Evolutionary conservation across 2,113 vertebrate species (phyloP), one percentile per base, ranked within the genome.

Genomic region (Trinectes maculatus): DNA sequence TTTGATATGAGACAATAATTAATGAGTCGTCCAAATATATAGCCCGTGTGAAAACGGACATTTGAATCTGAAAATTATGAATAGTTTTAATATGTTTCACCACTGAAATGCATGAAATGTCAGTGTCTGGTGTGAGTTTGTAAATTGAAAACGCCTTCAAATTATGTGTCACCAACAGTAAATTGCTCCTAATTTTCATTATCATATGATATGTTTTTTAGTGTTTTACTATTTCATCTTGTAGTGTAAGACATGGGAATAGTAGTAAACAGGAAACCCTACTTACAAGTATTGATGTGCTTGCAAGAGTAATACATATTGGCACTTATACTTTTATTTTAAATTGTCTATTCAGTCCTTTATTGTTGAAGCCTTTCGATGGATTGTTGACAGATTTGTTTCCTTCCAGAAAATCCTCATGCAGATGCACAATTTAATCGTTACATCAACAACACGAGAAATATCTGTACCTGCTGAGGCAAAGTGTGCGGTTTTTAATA

Each of bases 401-500:
- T 9, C 37, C 24, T 40, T 39, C 12, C 21, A 48, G 22, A 12
- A 8, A 34, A 34, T 1, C 29, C 24, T 40, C 37, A 0, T 42
- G 9, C 24, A 11, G 13, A 51, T 15, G 9, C 1, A 43, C 39
- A 40, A 31, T n/a, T 22, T 9, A 39, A 55, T 16, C 49, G 33
- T 63, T 39, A 29, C 18, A 31, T 63, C 10, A 33, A 34, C 44
- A 36, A 34, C 3, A 47, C 3, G 1, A 0, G 26, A 49, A 19
- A 54, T 49, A 74, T 81, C 68, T 71, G 66, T 34, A 80, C 77
- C 82, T 78, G 58, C 74, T 61, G 59, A 65, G 58, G 64, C 57
- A 71, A 73, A 85, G 80, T 74, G 58, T 29, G 40, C 51, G 36
- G 62, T 67, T 86, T 87, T 87, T 78, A 80, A 79, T 79, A 75